These are phyloP conservation scores for Philereme vetulata DNA, from an alignment of 2,888 invertebrate genomes.

Conservation along the genomic window DNA sequence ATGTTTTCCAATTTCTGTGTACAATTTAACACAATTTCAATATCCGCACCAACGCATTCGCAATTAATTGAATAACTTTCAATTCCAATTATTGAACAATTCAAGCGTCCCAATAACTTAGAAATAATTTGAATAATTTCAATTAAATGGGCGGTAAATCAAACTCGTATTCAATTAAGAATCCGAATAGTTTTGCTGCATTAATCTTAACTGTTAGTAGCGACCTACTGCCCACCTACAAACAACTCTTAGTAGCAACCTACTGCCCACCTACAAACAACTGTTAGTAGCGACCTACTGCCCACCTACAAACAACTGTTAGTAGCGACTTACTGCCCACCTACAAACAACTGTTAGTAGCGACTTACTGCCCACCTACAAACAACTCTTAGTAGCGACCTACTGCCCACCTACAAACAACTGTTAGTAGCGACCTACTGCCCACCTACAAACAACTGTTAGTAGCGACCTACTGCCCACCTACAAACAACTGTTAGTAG, in stretches of 20 bases:
- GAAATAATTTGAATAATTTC: slow-evolving; percentile 48
- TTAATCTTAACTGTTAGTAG: slow-evolving; percentile 61
- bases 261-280: too few relatives aligned
- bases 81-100: slow-evolving; percentile 43
- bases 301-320: background rate
- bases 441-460: slow-evolving; percentile 37
- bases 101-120: slow-evolving; percentile 28
- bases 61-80: slow-evolving; percentile 27
- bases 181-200: slow-evolving; percentile 57
- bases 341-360: slow-evolving; percentile 40
- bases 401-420: slow-evolving; percentile 30
- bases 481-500: slow-evolving; percentile 49
- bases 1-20: background rate
- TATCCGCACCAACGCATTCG: slow-evolving; percentile 22
- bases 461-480: slow-evolving; percentile 46
- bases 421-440: slow-evolving; percentile 48
- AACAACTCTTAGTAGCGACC: slow-evolving; percentile 50
- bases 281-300: too few relatives aligned
- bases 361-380: slow-evolving; percentile 38
- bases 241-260: too few relatives aligned
- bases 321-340: too few relatives aligned
- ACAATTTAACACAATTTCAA: background rate
- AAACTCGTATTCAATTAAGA: slow-evolving; percentile 63
- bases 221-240: slow-evolving; percentile 36
- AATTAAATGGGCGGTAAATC: slow-evolving; percentile 62